Base-by-base conservation (phyloP, 1,140 invertebrate genomes). In the Andricus grossulariae region DNA sequence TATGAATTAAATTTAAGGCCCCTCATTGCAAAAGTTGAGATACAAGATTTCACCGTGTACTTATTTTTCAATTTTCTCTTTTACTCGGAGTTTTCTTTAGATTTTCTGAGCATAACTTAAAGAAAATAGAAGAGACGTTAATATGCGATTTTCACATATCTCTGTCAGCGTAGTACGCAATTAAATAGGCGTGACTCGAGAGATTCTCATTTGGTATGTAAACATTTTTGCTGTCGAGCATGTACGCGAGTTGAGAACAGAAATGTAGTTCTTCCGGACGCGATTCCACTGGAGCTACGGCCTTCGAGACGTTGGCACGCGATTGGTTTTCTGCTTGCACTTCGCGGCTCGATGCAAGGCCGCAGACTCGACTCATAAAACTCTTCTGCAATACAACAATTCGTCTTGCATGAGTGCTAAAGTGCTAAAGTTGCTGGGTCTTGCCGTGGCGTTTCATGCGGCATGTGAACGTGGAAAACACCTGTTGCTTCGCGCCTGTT, bases 241-340 rank as follows among this genome's bases (percentile, higher is more conserved):
- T 60, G 55, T 60, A 66, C 25, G 25, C 57, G 32, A 11, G 25
- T 66, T 32, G 12, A 32, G 21, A 32, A 16, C 11, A 66, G n/a
- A 66, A 66, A n/a, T 39, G 15, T 45, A n/a, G 25, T 45, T 66
- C 32, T 66, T 25, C 8, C 18, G 18, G 21, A 66, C 32, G 60
- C 10, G 60, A 66, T n/a, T 66, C 60, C 60, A 66, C 2, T 66
- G 60, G 13, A 66, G 16, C 12, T 66, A 66, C 15, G 60, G 25
- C 60, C 60, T 66, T 66, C 25, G 32, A 45, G 73, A 74, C 50
- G 45, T 74, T 55, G 54, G 50, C 74, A 75, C 55, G 49, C 57
- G 60, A 75, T 75, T 75, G 74, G 74, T 52, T 75, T 71, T 52
- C 19, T 52, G 50, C 19, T 32, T n/a, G 72, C 50, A 50, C 16